Percentiles rank a stretch among this genome's conserved stretches.
Conservation (phyloP, 2,797 vertebrate genomes). For the Pygocentrus nattereri region DNA sequence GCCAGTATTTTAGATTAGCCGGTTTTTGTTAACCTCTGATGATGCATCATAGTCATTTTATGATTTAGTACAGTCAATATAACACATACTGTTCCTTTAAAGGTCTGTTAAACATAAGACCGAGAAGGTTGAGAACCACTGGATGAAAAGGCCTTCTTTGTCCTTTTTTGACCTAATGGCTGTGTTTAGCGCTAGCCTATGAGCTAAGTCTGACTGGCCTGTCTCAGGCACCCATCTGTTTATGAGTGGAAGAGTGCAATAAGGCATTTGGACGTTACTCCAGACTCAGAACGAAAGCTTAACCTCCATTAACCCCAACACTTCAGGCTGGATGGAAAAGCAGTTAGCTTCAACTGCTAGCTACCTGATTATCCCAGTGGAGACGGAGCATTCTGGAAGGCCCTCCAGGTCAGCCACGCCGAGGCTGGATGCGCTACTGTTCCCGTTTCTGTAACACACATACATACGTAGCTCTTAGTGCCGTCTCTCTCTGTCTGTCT, state of each 20-base stretch:
- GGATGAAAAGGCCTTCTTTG: too few relatives aligned
- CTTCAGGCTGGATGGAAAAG: constrained; percentile 2
- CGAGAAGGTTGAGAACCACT: too few relatives aligned
- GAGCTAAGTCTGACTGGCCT: neutral
- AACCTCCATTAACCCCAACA: constrained; percentile 20
- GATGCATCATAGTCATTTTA: too few relatives aligned
- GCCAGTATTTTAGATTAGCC: too few relatives aligned
- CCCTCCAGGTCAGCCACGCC: constrained; percentile 91
- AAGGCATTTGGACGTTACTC: neutral
- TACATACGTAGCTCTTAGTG: constrained; percentile 45
- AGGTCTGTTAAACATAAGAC: too few relatives aligned
- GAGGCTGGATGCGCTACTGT: constrained; percentile 93
- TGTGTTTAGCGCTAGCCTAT: neutral
- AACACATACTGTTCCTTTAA: too few relatives aligned
- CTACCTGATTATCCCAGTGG: constrained; percentile 89
- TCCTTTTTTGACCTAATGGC: too few relatives aligned
- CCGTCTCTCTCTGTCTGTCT: constrained; percentile 38
- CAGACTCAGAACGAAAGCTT: constrained; percentile 4
- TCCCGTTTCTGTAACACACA: constrained; percentile 88
- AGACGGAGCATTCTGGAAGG: constrained; percentile 86
- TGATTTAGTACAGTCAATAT: too few relatives aligned
- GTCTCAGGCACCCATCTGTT: neutral
- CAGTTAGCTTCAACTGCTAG: constrained; percentile 60
- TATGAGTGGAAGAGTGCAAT: neutral
- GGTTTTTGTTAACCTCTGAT: too few relatives aligned